These are phyloP conservation scores for Prostheceraeus crozeri DNA, from an alignment of 2,888 invertebrate species.

Conservation along the genomic window DNA sequence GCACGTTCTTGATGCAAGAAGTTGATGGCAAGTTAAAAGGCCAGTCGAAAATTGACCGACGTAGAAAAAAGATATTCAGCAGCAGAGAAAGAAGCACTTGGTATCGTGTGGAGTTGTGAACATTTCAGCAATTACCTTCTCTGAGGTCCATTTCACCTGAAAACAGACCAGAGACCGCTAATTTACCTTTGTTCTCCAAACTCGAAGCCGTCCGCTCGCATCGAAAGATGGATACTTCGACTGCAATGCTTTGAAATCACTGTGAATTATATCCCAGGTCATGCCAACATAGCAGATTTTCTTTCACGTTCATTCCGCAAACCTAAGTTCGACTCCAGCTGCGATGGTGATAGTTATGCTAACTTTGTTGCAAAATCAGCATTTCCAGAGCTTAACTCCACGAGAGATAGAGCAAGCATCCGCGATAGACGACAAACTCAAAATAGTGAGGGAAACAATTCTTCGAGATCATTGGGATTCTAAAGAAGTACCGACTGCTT, in stretches of 20 bases:
- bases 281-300: conserved; percentile 42
- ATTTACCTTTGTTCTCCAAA: conserved; percentile 37
- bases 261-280: conserved; percentile 41
- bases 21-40: too few relatives aligned
- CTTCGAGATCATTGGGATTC: conserved; percentile 26
- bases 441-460: conserved; percentile 14
- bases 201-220: conserved; percentile 43
- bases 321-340: too few relatives aligned
- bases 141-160: conserved; percentile 34
- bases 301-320: too few relatives aligned
- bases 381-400: too few relatives aligned
- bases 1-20: too few relatives aligned
- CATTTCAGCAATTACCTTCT: conserved; percentile 38
- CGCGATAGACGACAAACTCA: too few relatives aligned
- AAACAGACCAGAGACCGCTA: conserved; percentile 42
- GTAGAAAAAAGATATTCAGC: conserved; percentile 37
- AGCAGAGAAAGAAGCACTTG: conserved; percentile 37
- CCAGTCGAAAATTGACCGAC: too few relatives aligned
- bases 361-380: too few relatives aligned
- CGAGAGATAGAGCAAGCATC: too few relatives aligned
- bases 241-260: conserved; percentile 40
- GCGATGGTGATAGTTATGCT: too few relatives aligned
- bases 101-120: conserved; percentile 34
- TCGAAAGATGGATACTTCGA: conserved; percentile 43
- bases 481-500: conserved; percentile 17